These are phyloP conservation scores for Zoanthus sansibaricus DNA, from an alignment of 92 coral and sea anemone species.

Conservation along the genomic window DNA sequence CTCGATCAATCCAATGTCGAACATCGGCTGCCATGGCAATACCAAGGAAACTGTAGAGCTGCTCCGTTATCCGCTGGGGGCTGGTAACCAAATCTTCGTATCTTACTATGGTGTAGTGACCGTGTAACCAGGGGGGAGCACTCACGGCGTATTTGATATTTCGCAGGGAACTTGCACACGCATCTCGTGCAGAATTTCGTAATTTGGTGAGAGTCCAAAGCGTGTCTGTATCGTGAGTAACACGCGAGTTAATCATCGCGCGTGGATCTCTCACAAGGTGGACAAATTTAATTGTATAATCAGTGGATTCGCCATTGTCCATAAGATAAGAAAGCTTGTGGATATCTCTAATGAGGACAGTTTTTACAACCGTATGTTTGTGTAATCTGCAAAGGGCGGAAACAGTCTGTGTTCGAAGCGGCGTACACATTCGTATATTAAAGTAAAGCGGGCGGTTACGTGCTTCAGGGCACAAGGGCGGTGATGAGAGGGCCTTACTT, in stretches of 20 bases:
- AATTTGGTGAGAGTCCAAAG: slow-evolving; percentile 76
- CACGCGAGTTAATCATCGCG: slow-evolving; percentile 81
- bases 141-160: slow-evolving; percentile 89
- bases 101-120: slow-evolving; percentile 86
- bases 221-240: slow-evolving; percentile 49
- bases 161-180: slow-evolving; percentile 78
- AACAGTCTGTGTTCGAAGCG: slow-evolving; percentile 80
- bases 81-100: slow-evolving; percentile 90
- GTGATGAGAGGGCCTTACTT: slow-evolving; percentile 85
- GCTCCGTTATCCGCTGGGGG: slow-evolving; percentile 86
- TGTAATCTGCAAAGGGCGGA: slow-evolving; percentile 91
- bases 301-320: slow-evolving; percentile 73
- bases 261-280: slow-evolving; percentile 96
- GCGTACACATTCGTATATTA: slow-evolving; percentile 84
- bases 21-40: slow-evolving; percentile 71
- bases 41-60: slow-evolving; percentile 82
- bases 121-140: slow-evolving; percentile 81
- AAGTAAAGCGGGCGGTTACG: slow-evolving; percentile 56
- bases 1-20: slow-evolving; percentile 83
- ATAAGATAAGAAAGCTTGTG: slow-evolving; percentile 83
- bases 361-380: slow-evolving; percentile 86
- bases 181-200: slow-evolving; percentile 66
- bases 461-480: slow-evolving; percentile 90
- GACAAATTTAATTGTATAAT: slow-evolving; percentile 83
- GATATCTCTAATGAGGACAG: slow-evolving; percentile 74